These are phyloP conservation scores for Anadara kagoshimensis DNA, from an alignment of 1,140 invertebrate species.

Conservation along the genomic window DNA sequence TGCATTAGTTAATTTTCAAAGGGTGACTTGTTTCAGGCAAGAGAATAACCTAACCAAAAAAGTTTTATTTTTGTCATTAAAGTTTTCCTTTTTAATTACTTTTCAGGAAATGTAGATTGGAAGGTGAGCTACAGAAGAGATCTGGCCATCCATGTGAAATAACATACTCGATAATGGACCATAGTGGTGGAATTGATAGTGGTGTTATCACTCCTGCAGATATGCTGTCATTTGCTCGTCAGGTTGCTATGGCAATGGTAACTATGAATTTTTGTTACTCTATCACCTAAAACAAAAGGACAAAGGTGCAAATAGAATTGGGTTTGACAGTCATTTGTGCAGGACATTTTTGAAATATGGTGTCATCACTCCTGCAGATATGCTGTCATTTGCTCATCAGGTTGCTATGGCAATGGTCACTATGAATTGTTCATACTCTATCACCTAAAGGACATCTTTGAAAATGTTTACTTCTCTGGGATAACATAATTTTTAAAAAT, in stretches of 20 bases:
- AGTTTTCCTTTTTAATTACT: conserved; percentile 7
- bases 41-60: too few relatives aligned
- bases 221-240: conserved; percentile 70
- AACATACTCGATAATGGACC: conserved; percentile 64
- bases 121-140: conserved; percentile 61
- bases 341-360: conserved; percentile 27
- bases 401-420: conserved; percentile 72
- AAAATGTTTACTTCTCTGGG: background rate
- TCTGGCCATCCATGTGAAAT: conserved; percentile 58
- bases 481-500: too few relatives aligned
- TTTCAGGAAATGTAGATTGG: conserved; percentile 68
- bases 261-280: conserved; percentile 25
- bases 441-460: background rate
- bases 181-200: conserved; percentile 62
- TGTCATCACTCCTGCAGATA: conserved; percentile 65
- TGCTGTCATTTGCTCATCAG: conserved; percentile 71
- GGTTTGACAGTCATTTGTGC: background rate
- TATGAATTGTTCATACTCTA: background rate
- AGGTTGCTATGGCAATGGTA: conserved; percentile 72
- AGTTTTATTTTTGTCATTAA: too few relatives aligned
- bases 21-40: too few relatives aligned
- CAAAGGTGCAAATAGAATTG: background rate
- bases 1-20: too few relatives aligned
- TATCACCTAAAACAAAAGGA: background rate
- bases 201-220: conserved; percentile 67